A percentile compares a stretch with the other conserved stretches of the same genome.
Conservation (phyloP, 1,140 invertebrate species). For the Limonius californicus region DNA sequence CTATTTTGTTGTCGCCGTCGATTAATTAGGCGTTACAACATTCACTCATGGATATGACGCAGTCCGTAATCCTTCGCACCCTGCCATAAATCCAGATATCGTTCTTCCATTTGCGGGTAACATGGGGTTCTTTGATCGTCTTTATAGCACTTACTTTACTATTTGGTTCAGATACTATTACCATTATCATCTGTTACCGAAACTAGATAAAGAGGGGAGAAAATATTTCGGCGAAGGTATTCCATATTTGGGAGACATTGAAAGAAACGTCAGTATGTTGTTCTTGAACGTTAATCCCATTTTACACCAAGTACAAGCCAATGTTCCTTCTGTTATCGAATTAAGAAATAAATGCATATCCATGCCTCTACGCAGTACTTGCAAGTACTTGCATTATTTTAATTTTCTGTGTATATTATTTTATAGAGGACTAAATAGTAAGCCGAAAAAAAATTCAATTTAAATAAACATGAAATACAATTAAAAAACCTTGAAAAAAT, state of each 20-base stretch:
- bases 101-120: conserved; percentile 36
- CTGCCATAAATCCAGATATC: conserved; percentile 46
- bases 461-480: too few relatives aligned
- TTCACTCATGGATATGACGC: conserved; percentile 19
- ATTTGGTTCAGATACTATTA: conserved; percentile 36
- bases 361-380: conserved; percentile 18
- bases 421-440: too few relatives aligned
- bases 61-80: conserved; percentile 46
- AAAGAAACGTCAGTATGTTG: conserved; percentile 21
- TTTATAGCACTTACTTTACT: conserved; percentile 28
- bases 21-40: too few relatives aligned
- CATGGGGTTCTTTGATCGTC: conserved; percentile 44
- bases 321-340: conserved; percentile 17
- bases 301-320: conserved; percentile 3
- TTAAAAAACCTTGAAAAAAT: too few relatives aligned
- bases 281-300: conserved; percentile 21
- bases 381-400: too few relatives aligned
- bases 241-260: conserved; percentile 23
- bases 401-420: too few relatives aligned
- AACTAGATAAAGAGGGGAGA: conserved; percentile 14
- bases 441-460: too few relatives aligned
- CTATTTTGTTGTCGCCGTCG: too few relatives aligned
- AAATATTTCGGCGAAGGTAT: conserved; percentile 21
- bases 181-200: conserved; percentile 24
- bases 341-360: conserved; percentile 21